These are phyloP conservation scores for Epinotia demarniana DNA, from an alignment of 2,888 invertebrate genomes.

Conservation along the genomic window DNA sequence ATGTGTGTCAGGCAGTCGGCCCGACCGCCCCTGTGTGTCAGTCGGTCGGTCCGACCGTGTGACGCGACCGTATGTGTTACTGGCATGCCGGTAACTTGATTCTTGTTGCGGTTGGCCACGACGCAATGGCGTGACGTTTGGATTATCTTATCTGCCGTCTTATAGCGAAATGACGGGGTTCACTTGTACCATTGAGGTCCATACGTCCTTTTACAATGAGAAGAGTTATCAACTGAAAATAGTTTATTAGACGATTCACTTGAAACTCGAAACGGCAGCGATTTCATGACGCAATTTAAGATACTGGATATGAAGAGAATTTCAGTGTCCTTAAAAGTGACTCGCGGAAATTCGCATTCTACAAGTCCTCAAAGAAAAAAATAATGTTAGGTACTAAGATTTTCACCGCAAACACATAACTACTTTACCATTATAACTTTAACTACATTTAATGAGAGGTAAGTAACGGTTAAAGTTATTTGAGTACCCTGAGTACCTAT, in stretches of 20 bases:
- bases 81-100: constrained; percentile 9
- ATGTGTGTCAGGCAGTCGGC: background rate
- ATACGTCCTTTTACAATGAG: background rate
- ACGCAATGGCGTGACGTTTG: constrained; percentile 13
- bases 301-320: background rate
- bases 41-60: background rate
- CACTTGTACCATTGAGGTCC: background rate
- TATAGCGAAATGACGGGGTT: background rate
- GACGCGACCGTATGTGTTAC: constrained; percentile 5
- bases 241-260: background rate
- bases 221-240: constrained; percentile 4
- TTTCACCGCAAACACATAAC: too few species aligned
- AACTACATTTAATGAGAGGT: too few species aligned
- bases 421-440: too few species aligned
- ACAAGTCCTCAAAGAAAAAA: background rate
- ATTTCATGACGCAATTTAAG: background rate
- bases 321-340: background rate
- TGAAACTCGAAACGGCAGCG: background rate
- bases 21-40: background rate
- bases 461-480: too few species aligned
- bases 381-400: too few species aligned
- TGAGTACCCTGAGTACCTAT: too few species aligned
- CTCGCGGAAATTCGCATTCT: background rate
- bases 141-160: constrained; percentile 15
- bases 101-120: constrained; percentile 13